A percentile compares a stretch with the other conserved stretches of the same genome.
phyloP scores from a whole-genome alignment of 2,113 vertebrate genomes.

The Ifrita kowaldi region DNA sequence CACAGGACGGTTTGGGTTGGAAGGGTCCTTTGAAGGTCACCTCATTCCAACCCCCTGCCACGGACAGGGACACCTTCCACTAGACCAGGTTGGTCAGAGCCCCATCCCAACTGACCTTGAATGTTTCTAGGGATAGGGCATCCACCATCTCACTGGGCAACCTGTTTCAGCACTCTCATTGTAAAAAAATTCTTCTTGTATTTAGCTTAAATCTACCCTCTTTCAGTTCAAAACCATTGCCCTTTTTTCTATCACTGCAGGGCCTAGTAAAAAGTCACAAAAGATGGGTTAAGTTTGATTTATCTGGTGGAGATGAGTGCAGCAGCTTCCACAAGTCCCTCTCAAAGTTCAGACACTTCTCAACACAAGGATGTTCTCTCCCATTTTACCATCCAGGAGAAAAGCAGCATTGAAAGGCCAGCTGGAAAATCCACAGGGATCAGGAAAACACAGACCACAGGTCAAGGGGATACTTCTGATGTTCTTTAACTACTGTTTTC shows the following conservation, averaged over 20 bases:
- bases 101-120: fast-evolving
- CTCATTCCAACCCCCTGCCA: background rate
- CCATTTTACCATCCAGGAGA: background rate
- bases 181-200: background rate
- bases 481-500: background rate
- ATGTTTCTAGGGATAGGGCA: background rate
- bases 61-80: background rate
- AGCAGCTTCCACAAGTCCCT: background rate
- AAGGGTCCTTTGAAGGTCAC: background rate
- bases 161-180: fast-evolving
- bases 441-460: background rate
- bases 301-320: background rate
- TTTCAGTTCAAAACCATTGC: background rate
- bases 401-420: background rate
- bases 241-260: too few relatives aligned
- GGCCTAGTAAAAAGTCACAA: background rate
- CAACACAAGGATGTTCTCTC: background rate
- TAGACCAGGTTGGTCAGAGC: background rate
- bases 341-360: background rate
- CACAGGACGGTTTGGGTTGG: background rate
- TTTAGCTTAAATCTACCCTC: background rate
- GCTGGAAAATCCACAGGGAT: background rate
- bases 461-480: background rate
- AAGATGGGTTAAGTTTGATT: background rate
- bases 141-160: background rate